Evolutionary conservation across 2,797 vertebrate species (phyloP).

Genomic region (Danio jaintianensis): DNA sequence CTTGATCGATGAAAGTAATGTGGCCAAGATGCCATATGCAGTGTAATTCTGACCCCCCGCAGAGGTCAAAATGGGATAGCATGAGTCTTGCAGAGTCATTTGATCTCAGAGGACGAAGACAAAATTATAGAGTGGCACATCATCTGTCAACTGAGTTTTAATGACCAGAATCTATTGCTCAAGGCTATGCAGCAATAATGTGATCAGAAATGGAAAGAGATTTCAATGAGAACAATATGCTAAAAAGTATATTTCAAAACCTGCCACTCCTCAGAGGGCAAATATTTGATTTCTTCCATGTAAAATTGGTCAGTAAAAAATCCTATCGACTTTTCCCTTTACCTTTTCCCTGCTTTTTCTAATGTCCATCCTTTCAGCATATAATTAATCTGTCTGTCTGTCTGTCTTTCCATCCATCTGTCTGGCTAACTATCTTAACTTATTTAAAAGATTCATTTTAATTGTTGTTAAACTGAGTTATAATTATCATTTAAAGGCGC

Average conservation of each 20-base stretch:
- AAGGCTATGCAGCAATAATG: not conserved
- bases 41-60: constrained; percentile 3
- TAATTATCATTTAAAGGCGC: no score
- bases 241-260: not conserved
- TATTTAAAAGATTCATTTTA: not conserved
- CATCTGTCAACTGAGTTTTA: constrained; percentile 18
- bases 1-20: constrained; percentile 19
- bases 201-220: not conserved
- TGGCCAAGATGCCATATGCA: constrained; percentile 3
- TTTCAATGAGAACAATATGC: not conserved
- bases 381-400: not conserved
- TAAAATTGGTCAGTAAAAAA: not conserved
- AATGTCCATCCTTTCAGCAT: not conserved
- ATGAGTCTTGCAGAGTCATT: constrained; percentile 12
- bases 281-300: constrained; percentile 28
- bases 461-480: no score
- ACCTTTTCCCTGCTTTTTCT: no score
- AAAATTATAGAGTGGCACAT: not conserved
- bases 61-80: constrained; percentile 19
- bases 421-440: no score
- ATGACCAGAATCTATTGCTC: not conserved
- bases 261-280: no score
- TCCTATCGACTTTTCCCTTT: constrained; percentile 1
- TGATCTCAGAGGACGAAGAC: not conserved
- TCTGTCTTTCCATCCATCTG: not conserved